These are phyloP conservation scores for Mesitornis unicolor DNA, from an alignment of 2,113 vertebrate genomes.

Conservation along the genomic window DNA sequence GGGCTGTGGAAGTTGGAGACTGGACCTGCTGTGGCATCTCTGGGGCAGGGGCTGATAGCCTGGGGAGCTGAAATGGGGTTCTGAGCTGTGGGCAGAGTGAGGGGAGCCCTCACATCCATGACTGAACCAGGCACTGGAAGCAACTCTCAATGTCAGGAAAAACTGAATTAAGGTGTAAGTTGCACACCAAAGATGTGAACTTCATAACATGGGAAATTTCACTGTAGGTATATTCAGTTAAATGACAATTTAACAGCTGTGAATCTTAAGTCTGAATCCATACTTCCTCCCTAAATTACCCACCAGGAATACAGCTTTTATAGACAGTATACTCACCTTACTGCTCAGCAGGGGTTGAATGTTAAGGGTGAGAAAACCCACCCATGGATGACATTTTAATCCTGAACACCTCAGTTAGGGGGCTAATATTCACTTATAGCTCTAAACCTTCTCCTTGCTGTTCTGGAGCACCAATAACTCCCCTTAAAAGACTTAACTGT, in stretches of 20 bases:
- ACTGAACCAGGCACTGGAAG: neutral
- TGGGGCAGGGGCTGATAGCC: neutral
- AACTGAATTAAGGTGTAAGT: neutral
- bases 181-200: neutral
- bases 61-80: neutral
- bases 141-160: neutral
- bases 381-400: neutral
- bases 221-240: neutral
- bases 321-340: neutral
- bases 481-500: neutral
- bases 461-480: neutral
- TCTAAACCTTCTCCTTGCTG: neutral
- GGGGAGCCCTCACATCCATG: neutral
- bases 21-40: neutral
- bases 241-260: neutral
- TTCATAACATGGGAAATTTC: neutral
- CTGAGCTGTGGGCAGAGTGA: neutral
- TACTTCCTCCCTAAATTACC: neutral
- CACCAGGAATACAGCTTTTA: neutral
- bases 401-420: neutral
- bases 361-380: neutral
- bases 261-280: neutral
- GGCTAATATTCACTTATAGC: neutral
- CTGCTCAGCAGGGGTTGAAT: neutral
- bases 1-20: neutral